Evolutionary conservation across 2,888 invertebrate species (phyloP).

Genomic region (Ferdinandea cuprea): DNA sequence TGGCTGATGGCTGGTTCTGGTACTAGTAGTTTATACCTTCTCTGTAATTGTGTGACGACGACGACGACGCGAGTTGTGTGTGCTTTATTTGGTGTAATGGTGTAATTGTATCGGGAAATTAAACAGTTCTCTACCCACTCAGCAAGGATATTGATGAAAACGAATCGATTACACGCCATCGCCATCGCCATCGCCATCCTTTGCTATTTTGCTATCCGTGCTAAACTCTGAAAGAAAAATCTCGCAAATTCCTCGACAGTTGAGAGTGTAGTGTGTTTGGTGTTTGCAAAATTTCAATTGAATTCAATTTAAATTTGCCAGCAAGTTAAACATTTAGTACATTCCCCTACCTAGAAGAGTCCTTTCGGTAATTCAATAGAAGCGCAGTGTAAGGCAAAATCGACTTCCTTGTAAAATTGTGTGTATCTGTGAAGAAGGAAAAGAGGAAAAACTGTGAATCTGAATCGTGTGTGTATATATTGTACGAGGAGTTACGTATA

Average conservation of each 20-base stretch:
- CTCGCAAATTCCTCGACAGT: conserved; percentile 19
- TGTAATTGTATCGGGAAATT: conserved; percentile 62
- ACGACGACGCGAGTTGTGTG: conserved; percentile 12
- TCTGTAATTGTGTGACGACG: conserved; percentile 38
- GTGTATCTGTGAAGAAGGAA: conserved; percentile 65
- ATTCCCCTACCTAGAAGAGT: conserved; percentile 36
- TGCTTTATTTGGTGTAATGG: conserved; percentile 63
- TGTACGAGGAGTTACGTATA: conserved; percentile 79
- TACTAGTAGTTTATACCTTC: conserved; percentile 50
- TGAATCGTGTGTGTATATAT: conserved; percentile 63
- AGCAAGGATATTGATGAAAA: conserved; percentile 61
- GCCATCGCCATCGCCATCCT: neutral
- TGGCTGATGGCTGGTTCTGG: conserved; percentile 36
- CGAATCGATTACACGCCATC: conserved; percentile 66
- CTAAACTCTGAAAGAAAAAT: neutral
- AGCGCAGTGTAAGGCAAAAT: conserved; percentile 42
- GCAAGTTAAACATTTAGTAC: too few relatives aligned
- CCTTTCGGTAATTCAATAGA: conserved; percentile 43
- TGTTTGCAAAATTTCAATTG: conserved; percentile 49
- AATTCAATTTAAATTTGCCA: conserved; percentile 33
- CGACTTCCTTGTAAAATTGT: conserved; percentile 46
- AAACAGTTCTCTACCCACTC: conserved; percentile 65
- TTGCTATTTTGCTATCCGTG: too few relatives aligned
- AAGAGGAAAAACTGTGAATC: conserved; percentile 1
- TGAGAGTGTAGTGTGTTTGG: neutral